phyloP scores from a whole-genome alignment of 2,888 invertebrate species.

The Pogonocherus hispidulus region DNA sequence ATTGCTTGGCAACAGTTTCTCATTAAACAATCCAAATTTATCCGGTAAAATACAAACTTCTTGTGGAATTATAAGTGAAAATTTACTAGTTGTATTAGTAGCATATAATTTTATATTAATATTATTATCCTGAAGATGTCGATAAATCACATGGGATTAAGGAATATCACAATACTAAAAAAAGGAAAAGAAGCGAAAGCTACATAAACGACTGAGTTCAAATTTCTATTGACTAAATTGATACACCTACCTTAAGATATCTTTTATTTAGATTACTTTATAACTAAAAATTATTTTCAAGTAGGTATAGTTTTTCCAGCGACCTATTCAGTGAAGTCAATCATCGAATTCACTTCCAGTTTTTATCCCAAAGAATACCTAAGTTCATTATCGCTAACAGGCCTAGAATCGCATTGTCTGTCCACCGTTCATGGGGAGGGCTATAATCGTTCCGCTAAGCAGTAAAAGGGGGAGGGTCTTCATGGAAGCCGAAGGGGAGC shows the following conservation, averaged over 20 bases:
- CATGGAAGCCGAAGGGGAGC: neutral
- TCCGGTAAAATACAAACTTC: too few species aligned
- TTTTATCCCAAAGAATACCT: slow-evolving; percentile 4
- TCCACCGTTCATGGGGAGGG: slow-evolving; percentile 10
- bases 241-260: neutral
- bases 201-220: too few species aligned
- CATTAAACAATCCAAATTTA: too few species aligned
- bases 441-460: slow-evolving; percentile 9
- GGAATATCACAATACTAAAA: too few species aligned
- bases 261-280: too few species aligned
- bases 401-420: slow-evolving; percentile 21
- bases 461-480: slow-evolving; percentile 9
- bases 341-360: slow-evolving; percentile 5
- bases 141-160: too few species aligned
- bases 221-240: neutral
- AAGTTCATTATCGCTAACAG: slow-evolving; percentile 26
- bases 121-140: too few species aligned
- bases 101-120: too few species aligned
- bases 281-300: neutral
- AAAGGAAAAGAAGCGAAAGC: too few species aligned
- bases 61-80: too few species aligned
- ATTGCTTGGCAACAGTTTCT: too few species aligned
- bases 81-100: too few species aligned
- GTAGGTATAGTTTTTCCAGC: neutral
- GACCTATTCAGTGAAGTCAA: neutral